Conservation (phyloP, 64 coral and sea anemone species). For the Astreopora myriophthalma region DNA sequence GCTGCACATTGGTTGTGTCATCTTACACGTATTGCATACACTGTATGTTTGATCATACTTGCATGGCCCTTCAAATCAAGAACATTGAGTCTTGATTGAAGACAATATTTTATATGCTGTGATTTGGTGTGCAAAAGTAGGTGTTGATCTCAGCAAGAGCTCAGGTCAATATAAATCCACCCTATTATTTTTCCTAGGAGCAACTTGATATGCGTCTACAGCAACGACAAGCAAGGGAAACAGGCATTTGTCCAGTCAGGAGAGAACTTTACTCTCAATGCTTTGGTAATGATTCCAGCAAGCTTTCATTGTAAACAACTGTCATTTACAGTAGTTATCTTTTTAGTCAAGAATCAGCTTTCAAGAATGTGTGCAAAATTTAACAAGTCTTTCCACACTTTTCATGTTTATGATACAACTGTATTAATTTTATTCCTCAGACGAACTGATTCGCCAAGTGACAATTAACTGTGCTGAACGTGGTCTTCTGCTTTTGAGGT, state of each 20-base stretch:
- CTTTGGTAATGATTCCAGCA: conserved; percentile 71
- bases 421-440: conserved; percentile 39
- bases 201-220: conserved; percentile 99
- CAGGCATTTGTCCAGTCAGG: conserved; percentile 95
- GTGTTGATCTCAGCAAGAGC: no score
- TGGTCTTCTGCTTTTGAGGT: conserved; percentile 93
- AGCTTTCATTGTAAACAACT: background rate
- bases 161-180: background rate
- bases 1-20: background rate
- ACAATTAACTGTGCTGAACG: conserved; percentile 99
- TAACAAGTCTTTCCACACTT: no score
- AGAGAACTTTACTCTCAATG: conserved; percentile 98
- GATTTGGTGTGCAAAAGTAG: no score
- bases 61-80: no score
- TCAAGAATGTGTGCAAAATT: no score
- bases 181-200: conserved; percentile 46
- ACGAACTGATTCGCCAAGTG: conserved; percentile 97
- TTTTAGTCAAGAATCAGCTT: no score
- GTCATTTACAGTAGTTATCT: no score
- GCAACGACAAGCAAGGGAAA: conserved; percentile 97
- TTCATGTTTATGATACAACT: background rate
- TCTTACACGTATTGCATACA: no score
- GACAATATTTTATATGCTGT: no score
- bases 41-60: no score
- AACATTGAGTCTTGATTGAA: no score